These are phyloP conservation scores for Trichomalopsis sarcophagae DNA, from an alignment of 1,140 invertebrate species.

Conservation along the genomic window DNA sequence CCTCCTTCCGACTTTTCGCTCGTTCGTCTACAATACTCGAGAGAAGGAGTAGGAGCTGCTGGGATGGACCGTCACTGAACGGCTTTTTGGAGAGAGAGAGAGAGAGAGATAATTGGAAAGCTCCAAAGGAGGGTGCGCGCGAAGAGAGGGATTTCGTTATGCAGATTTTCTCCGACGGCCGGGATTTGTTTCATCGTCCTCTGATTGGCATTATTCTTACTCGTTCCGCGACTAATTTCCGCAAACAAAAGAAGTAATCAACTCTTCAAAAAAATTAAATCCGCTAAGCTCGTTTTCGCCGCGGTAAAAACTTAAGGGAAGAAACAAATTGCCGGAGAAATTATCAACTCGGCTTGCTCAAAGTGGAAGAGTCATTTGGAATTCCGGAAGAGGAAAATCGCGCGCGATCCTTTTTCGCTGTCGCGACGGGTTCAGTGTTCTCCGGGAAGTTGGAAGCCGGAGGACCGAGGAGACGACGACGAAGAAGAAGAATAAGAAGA, in stretches of 20 bases:
- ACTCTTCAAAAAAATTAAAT: not conserved
- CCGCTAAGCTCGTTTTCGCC: not conserved
- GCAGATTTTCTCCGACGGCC: too few species aligned
- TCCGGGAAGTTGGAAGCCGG: constrained; percentile 11
- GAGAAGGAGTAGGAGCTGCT: too few species aligned
- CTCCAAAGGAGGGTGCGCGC: not conserved
- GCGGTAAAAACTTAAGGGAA: not conserved
- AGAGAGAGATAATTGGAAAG: not conserved
- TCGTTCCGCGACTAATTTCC: not conserved
- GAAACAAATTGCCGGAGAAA: constrained; percentile 28
- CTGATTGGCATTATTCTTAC: not conserved
- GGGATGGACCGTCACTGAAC: too few species aligned
- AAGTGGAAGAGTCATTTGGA: constrained; percentile 12
- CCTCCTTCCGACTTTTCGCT: not conserved
- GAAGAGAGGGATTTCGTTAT: too few species aligned
- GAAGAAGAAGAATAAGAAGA: not conserved
- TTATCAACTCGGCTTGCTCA: constrained; percentile 14
- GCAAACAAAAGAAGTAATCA: not conserved
- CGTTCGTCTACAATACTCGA: not conserved
- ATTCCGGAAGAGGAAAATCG: constrained; percentile 45
- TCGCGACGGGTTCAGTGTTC: constrained; percentile 21
- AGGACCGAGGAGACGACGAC: not conserved
- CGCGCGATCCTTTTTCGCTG: not conserved
- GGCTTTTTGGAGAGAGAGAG: too few species aligned
- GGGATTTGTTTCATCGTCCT: too few species aligned